Conservation (phyloP, 1,140 invertebrate genomes). For the Ctenoplectra terminalis region DNA sequence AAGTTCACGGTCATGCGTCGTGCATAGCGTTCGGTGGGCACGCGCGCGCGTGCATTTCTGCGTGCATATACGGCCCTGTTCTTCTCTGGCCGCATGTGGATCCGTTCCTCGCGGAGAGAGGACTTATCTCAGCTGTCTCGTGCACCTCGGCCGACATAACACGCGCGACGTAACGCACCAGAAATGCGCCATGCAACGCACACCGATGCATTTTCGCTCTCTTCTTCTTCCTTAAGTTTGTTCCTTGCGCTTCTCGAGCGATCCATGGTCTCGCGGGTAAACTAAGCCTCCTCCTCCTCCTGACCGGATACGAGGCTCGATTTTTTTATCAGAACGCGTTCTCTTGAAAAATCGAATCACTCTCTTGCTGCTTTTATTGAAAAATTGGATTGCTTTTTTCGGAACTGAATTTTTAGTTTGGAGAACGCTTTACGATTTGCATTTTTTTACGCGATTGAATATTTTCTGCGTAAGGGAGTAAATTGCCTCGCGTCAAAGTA, state of each 20-base stretch:
- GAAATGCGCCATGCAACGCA: neutral
- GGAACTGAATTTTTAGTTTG: too few relatives aligned
- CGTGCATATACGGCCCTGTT: conserved; percentile 53
- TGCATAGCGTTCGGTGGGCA: conserved; percentile 62
- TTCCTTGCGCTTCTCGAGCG: neutral
- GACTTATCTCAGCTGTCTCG: conserved; percentile 51
- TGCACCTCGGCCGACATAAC: conserved; percentile 46
- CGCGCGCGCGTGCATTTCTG: conserved; percentile 62
- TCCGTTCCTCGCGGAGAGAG: conserved; percentile 23
- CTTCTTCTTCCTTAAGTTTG: neutral
- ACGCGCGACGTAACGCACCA: conserved; percentile 30
- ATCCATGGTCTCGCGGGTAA: neutral
- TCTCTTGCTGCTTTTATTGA: neutral
- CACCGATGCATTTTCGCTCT: neutral
- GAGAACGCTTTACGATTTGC: too few relatives aligned
- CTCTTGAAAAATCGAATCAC: neutral
- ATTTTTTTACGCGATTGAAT: too few relatives aligned
- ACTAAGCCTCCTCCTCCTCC: neutral
- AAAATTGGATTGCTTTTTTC: too few relatives aligned
- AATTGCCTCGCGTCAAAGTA: too few relatives aligned
- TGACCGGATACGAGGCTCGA: neutral
- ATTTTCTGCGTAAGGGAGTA: too few relatives aligned
- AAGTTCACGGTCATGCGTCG: conserved; percentile 76
- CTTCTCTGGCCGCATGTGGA: conserved; percentile 19
- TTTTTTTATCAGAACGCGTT: neutral